Evolutionary conservation across 2,113 vertebrate species (phyloP).

Genomic region (Podarcis cretensis): DNA sequence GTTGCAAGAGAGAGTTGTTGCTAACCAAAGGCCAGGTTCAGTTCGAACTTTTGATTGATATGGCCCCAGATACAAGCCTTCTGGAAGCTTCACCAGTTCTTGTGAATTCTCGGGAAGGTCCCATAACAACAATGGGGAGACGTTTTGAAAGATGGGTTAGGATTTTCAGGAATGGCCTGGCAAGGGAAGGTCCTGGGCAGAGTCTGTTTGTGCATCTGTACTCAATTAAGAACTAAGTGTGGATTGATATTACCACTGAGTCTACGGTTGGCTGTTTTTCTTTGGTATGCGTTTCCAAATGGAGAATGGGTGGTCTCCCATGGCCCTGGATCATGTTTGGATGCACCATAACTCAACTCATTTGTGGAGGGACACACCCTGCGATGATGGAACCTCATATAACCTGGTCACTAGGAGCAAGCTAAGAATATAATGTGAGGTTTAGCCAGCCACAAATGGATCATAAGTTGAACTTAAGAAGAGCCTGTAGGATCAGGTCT

Average conservation of each 20-base stretch:
- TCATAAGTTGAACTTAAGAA: too few relatives aligned
- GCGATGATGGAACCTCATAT: not conserved
- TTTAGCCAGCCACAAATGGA: not conserved
- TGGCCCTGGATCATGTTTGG: not conserved
- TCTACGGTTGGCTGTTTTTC: not conserved
- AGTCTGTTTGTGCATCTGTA: not conserved
- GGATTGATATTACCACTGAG: not conserved
- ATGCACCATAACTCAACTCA: not conserved
- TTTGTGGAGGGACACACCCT: not conserved
- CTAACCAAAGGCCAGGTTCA: not conserved
- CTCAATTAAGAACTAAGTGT: slow-evolving; percentile 8
- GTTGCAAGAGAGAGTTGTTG: not conserved
- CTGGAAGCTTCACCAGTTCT: not conserved
- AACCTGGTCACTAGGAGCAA: not conserved
- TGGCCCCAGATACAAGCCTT: not conserved
- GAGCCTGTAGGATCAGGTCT: too few relatives aligned
- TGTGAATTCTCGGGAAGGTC: not conserved
- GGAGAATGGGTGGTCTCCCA: slow-evolving; percentile 6
- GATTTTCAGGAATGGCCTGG: not conserved
- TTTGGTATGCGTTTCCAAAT: not conserved
- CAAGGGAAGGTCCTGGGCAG: not conserved
- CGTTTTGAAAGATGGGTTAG: not conserved
- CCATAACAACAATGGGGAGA: not conserved
- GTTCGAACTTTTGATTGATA: not conserved
- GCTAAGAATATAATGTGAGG: not conserved